Base-by-base conservation (phyloP, 2,888 invertebrate genomes). In the Caenorhabditis sp. region DNA sequence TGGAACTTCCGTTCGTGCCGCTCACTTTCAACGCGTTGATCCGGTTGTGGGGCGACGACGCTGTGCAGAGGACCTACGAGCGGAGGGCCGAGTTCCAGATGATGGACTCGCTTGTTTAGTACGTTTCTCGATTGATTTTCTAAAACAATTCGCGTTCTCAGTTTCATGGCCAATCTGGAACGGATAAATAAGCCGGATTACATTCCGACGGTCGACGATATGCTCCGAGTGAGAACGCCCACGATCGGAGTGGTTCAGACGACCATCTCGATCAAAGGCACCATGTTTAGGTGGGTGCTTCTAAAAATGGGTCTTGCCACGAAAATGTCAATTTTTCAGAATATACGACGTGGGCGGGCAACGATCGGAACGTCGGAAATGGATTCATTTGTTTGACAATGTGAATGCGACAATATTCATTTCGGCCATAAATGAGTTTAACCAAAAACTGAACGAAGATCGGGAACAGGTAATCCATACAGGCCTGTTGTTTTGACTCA, bases 261-360 rank as follows among this genome's bases (percentile, higher is more conserved):
- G 43, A 41, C 24, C 8, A 79, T 83, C 58, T 61, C 72, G 43
- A 80, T 83, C 22, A 80, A 80, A 32, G 79, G 79, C 30, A 76
- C 73, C 22, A 63, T 63, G 26, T 83, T 83, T 63, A 53, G 79
- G 83, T 81, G 37, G 13, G 53, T 27, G 45, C 50, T n/a, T 27
- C 13, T 15, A 22, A 46, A 24, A 3, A 17, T 32, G 2, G 32
- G 22, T n/a, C 24, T 6, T 1, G 37, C 32, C 4, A 22, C 30
- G 15, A 13, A 50, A 43, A 39, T 43, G 20, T 53, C n/a, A 1
- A 50, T 9, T 13, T 55, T 72, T 17, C 56, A 83, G 83, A 17
- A 79, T 83, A 20, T 79, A 72, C 59, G 83, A 83, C 52, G 83
- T 83, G 11, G 83, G 83, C 8, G 83, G 83, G 0, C 83, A 83